These are phyloP conservation scores for Hippocampus barbouri DNA, from an alignment of 2,113 vertebrate genomes.

Conservation along the genomic window DNA sequence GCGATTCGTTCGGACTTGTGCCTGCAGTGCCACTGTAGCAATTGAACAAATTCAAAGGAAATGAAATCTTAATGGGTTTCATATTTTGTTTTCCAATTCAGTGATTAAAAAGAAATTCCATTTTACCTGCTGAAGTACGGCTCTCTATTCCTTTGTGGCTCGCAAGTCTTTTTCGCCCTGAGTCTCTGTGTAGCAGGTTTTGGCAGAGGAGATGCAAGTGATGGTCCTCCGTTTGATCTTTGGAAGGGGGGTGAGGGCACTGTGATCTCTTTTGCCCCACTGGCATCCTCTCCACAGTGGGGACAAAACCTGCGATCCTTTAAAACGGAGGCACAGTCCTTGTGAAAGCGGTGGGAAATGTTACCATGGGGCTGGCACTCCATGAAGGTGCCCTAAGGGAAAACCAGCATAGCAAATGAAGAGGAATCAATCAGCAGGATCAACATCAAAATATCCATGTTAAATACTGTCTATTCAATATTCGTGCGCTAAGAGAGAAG, in stretches of 20 bases:
- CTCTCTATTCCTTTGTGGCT: conserved; percentile 39
- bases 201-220: conserved; percentile 61
- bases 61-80: neutral
- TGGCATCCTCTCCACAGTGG: conserved; percentile 91
- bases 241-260: conserved; percentile 74
- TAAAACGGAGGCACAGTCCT: conserved; percentile 84
- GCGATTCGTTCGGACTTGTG: conserved; percentile 81
- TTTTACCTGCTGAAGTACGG: conserved; percentile 45
- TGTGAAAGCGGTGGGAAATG: conserved; percentile 95
- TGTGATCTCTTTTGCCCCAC: conserved; percentile 85
- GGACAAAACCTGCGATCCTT: conserved; percentile 87
- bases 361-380: conserved; percentile 92
- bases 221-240: conserved; percentile 36
- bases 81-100: neutral
- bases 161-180: conserved; percentile 60
- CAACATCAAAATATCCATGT: neutral
- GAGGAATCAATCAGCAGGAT: neutral
- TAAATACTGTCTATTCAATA: neutral
- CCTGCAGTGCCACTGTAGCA: conserved; percentile 63
- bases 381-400: conserved; percentile 88
- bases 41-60: neutral
- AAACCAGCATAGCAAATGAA: neutral
- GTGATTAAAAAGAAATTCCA: neutral
- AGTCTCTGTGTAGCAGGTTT: conserved; percentile 44
- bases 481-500: neutral